These are phyloP conservation scores for Coelinius sp. DNA, from an alignment of 2,888 invertebrate species.

Conservation along the genomic window DNA sequence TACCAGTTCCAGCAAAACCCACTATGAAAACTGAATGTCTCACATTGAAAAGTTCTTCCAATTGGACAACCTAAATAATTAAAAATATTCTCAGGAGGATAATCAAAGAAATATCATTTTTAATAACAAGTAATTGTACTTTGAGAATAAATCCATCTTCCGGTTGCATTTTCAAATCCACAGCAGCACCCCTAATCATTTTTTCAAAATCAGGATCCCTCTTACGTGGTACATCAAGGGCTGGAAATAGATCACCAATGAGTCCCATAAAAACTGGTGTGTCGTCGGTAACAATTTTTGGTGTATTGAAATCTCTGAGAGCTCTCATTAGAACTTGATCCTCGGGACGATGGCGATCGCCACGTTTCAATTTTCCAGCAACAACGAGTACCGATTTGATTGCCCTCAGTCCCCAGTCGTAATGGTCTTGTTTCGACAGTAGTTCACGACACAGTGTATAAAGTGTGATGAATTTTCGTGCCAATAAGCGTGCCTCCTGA, in stretches of 20 bases:
- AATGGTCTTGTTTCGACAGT: constrained; percentile 95
- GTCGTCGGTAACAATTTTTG: constrained; percentile 95
- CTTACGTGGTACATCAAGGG: constrained; percentile 92
- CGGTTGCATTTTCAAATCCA: constrained; percentile 89
- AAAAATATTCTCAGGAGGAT: constrained; percentile 20
- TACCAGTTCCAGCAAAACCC: constrained; percentile 92
- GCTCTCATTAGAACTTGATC: constrained; percentile 96
- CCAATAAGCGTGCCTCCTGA: constrained; percentile 89
- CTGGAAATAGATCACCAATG: constrained; percentile 93
- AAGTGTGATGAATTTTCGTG: constrained; percentile 94
- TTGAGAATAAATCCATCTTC: constrained; percentile 91
- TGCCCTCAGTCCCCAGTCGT: constrained; percentile 96
- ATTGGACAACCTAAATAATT: constrained; percentile 82
- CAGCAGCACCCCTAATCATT: constrained; percentile 81
- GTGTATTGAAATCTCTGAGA: constrained; percentile 92
- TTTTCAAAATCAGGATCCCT: constrained; percentile 88
- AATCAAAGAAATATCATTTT: not conserved
- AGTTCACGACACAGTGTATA: constrained; percentile 92
- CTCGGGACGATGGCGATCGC: constrained; percentile 84
- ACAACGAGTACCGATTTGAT: constrained; percentile 97
- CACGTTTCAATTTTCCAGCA: constrained; percentile 90
- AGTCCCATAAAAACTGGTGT: constrained; percentile 93
- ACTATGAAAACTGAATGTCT: constrained; percentile 93
- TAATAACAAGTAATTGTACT: constrained; percentile 67
- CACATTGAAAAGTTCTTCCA: constrained; percentile 93